Evolutionary conservation across 2,888 invertebrate species (phyloP).

Genomic region (Acanthacorydalis orientalis): DNA sequence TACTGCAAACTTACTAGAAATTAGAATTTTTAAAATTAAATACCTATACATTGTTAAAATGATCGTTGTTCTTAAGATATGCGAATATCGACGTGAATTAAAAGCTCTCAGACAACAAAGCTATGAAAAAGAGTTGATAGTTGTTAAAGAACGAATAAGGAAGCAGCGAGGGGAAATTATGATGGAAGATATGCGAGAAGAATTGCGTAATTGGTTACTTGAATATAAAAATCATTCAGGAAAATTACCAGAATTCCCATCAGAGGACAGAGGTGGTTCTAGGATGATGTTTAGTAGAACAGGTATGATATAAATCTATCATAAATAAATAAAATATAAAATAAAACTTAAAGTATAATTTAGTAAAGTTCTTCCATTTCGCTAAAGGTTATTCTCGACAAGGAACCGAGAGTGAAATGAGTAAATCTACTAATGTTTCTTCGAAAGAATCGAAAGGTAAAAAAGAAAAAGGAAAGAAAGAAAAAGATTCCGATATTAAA

Average conservation of each 20-base stretch:
- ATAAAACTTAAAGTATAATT: not conserved
- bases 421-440: conserved; percentile 59
- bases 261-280: conserved; percentile 82
- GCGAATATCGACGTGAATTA: conserved; percentile 38
- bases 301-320: conserved; percentile 25
- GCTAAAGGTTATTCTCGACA: conserved; percentile 13
- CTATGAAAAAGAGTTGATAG: conserved; percentile 49
- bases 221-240: conserved; percentile 68
- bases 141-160: conserved; percentile 44
- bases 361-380: not conserved
- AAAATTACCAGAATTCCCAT: conserved; percentile 81
- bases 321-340: not conserved
- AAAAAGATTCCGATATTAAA: conserved; percentile 25
- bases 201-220: conserved; percentile 74
- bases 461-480: conserved; percentile 53
- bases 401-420: conserved; percentile 63
- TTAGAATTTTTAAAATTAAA: conserved; percentile 13
- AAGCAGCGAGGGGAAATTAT: conserved; percentile 57
- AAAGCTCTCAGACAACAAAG: conserved; percentile 51
- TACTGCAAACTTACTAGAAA: not conserved
- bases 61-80: conserved; percentile 25
- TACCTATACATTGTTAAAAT: conserved; percentile 7
- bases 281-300: conserved; percentile 66
- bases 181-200: conserved; percentile 73
- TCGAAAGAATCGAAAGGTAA: conserved; percentile 67